Base-by-base conservation (phyloP, 1,140 invertebrate genomes). In the Solenopsis invicta region DNA sequence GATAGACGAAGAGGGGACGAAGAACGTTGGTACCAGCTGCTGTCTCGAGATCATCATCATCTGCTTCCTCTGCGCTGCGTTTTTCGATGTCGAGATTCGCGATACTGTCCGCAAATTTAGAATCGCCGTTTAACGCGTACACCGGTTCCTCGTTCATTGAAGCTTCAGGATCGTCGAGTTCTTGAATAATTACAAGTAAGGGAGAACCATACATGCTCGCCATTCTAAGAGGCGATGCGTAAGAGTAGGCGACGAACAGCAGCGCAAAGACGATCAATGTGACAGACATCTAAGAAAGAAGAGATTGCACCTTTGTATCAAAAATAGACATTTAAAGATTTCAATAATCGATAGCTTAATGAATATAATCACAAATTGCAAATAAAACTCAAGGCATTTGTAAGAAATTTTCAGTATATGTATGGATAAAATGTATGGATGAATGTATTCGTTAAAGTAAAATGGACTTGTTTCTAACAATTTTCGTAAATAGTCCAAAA, bases 1-100 rank as follows among this genome's bases (percentile, higher is more conserved):
- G 90, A 62, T 95, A 95, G 56, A 95, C 95, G 61, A 95, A 95
- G 16, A 95, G 76, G 6, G 95, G 95, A 54, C 95, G 92, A 18
- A 95, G 92, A 64, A 94, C 80, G 18, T 95, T 95, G 0, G 93
- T 94, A 4, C 95, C 95, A 71, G 95, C 95, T 0, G 95, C 94
- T 4, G 93, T 93, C 61, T 95, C 94, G 10, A 95, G 89, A 77
- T 95, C 94, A 0, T 92, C 88, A 9, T 50, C 77, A 9, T 48
- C 24, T 0, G 84, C 77, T 41, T 91, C 86, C 18, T 87, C 37
- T 9, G 50, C 72, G 18, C 87, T 91, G 34, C 92, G 92, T 69
- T 93, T 92, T 41, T 88, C 61, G 0, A 93, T 21, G 0, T 52
- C 6, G 10, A n/a, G 13, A 0, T 18, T 66, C 4, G 16, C 34